phyloP scores from a whole-genome alignment of 1,140 invertebrate genomes.

The Contarinia nasturtii region DNA sequence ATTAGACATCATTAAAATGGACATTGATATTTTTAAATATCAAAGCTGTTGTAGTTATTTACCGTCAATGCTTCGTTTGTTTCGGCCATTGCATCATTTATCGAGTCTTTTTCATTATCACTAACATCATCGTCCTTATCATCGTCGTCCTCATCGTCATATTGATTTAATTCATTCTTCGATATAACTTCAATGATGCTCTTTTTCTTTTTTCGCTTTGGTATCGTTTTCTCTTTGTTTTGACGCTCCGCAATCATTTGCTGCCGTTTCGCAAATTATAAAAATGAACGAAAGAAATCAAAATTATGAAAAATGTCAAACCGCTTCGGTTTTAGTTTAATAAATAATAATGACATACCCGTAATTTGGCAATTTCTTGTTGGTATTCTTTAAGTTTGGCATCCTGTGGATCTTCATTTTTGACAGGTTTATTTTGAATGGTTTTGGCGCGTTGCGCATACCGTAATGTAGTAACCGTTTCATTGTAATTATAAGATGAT shows the following conservation, averaged over 20 bases:
- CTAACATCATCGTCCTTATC: conserved; percentile 26
- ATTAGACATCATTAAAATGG: too few species aligned
- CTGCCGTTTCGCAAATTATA: not conserved
- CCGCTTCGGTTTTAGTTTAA: too few species aligned
- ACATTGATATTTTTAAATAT: too few species aligned
- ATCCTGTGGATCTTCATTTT: conserved; percentile 93
- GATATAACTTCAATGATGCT: conserved; percentile 30
- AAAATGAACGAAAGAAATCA: conserved; percentile 1
- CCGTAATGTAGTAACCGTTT: conserved; percentile 78
- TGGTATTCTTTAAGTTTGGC: conserved; percentile 74
- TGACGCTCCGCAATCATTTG: conserved; percentile 26
- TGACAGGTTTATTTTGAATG: conserved; percentile 88
- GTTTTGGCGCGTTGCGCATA: conserved; percentile 86
- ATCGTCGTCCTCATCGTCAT: conserved; percentile 35
- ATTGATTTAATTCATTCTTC: conserved; percentile 25
- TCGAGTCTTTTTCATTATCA: conserved; percentile 23
- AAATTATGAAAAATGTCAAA: too few species aligned
- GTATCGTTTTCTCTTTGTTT: conserved; percentile 8
- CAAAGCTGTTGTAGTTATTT: conserved; percentile 23
- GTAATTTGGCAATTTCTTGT: conserved; percentile 56
- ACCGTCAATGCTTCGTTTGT: conserved; percentile 19
- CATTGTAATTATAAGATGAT: conserved; percentile 90
- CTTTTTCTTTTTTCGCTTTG: not conserved
- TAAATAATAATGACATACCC: conserved; percentile 12
- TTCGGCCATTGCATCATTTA: conserved; percentile 23